Conservation (phyloP, 2,888 invertebrate genomes). For the Nephrocerus scutellatus region DNA sequence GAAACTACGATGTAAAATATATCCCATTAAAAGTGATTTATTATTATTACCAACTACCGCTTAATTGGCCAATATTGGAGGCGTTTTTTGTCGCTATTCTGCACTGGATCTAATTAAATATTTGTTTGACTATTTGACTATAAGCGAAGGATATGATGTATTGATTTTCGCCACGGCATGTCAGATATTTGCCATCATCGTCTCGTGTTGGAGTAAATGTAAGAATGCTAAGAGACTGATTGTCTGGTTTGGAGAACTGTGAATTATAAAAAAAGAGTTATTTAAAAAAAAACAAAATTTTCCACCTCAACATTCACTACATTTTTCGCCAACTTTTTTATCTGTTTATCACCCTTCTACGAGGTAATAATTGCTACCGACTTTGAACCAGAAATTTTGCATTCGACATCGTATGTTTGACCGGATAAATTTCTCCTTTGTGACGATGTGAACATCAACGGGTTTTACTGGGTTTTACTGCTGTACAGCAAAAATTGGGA, state of each 20-base stretch:
- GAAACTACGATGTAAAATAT: no score
- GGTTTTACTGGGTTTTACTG: conserved; percentile 93
- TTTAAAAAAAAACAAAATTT: conserved; percentile 26
- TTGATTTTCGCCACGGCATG: conserved; percentile 82
- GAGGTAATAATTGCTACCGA: conserved; percentile 81
- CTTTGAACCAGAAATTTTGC: conserved; percentile 76
- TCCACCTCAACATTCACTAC: no score
- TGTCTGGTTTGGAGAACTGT: conserved; percentile 74
- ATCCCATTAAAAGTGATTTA: no score
- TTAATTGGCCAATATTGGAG: no score
- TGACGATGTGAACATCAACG: conserved; percentile 72
- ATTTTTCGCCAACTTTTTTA: conserved; percentile 72
- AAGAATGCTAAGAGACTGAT: conserved; percentile 76
- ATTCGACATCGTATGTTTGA: conserved; percentile 79
- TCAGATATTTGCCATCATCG: conserved; percentile 83
- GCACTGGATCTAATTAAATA: no score
- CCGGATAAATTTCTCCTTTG: conserved; percentile 79
- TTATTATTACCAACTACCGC: no score
- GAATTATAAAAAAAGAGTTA: conserved; percentile 23
- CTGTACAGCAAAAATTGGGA: conserved; percentile 26
- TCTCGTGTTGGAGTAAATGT: conserved; percentile 76
- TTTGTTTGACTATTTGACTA: no score
- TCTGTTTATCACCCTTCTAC: conserved; percentile 80
- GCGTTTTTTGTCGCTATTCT: no score
- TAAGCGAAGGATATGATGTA: no score